Evolutionary conservation across 2,888 invertebrate species (phyloP).

Genomic region (Euproctis similis): DNA sequence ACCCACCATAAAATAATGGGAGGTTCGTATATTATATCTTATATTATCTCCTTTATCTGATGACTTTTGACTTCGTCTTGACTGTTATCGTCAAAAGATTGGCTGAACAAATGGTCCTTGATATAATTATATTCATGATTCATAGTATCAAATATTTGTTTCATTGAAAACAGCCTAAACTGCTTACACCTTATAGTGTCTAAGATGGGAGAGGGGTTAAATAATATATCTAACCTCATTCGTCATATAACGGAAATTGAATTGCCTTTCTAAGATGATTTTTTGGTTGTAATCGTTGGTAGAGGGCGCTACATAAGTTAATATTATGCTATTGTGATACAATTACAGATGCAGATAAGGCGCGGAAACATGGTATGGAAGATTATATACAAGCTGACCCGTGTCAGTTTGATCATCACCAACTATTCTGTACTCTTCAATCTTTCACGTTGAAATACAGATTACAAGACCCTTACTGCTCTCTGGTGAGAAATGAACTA

Average conservation of each 20-base stretch:
- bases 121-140: no score
- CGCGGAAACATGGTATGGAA: constrained; percentile 99
- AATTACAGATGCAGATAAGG: constrained; percentile 90
- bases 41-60: no score
- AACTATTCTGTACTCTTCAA: constrained; percentile 93
- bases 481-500: constrained; percentile 82
- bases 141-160: no score
- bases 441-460: constrained; percentile 95
- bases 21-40: constrained; percentile 75
- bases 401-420: constrained; percentile 96
- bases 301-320: background rate
- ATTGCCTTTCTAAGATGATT: background rate
- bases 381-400: constrained; percentile 99
- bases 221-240: no score
- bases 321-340: no score
- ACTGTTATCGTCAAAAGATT: no score
- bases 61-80: no score
- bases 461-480: constrained; percentile 98
- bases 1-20: constrained; percentile 86
- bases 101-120: no score
- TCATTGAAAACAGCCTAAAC: no score
- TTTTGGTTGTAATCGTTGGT: background rate
- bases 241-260: no score
- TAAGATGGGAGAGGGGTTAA: no score
- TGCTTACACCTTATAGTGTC: no score